Conservation (phyloP, 2,797 vertebrate genomes). For the Telmatherina bonti region DNA sequence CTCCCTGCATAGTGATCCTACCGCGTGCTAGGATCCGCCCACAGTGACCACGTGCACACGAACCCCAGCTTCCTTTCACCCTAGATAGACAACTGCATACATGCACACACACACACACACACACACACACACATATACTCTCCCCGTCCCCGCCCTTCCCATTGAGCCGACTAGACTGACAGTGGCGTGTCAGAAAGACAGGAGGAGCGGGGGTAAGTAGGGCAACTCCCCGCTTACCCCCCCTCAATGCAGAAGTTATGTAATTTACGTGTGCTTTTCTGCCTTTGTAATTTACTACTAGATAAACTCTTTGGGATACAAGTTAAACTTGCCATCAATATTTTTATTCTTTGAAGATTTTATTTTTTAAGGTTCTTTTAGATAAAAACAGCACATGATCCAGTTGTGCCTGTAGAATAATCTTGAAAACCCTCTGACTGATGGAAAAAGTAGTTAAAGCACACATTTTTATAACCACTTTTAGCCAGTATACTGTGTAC, state of each 20-base stretch:
- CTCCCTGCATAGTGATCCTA: slow-evolving; percentile 61
- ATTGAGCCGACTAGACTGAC: slow-evolving; percentile 66
- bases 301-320: not conserved
- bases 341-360: no score
- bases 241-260: slow-evolving; percentile 74
- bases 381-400: no score
- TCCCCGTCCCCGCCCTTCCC: slow-evolving; percentile 65
- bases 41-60: slow-evolving; percentile 82
- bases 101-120: no score
- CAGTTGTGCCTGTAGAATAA: no score
- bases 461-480: not conserved
- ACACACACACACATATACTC: slow-evolving; percentile 11
- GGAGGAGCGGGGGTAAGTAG: slow-evolving; percentile 63
- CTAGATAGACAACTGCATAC: slow-evolving; percentile 32
- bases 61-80: slow-evolving; percentile 43
- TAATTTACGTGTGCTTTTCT: slow-evolving; percentile 62
- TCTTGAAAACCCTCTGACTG: no score
- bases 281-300: slow-evolving; percentile 22
- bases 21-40: slow-evolving; percentile 80
- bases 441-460: no score
- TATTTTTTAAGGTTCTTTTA: no score
- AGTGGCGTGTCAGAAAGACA: slow-evolving; percentile 68
- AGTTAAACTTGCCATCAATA: not conserved
- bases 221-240: slow-evolving; percentile 52
- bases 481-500: not conserved